These are phyloP conservation scores for Talpa occidentalis DNA, from an alignment of 2,113 vertebrate species.

Conservation along the genomic window DNA sequence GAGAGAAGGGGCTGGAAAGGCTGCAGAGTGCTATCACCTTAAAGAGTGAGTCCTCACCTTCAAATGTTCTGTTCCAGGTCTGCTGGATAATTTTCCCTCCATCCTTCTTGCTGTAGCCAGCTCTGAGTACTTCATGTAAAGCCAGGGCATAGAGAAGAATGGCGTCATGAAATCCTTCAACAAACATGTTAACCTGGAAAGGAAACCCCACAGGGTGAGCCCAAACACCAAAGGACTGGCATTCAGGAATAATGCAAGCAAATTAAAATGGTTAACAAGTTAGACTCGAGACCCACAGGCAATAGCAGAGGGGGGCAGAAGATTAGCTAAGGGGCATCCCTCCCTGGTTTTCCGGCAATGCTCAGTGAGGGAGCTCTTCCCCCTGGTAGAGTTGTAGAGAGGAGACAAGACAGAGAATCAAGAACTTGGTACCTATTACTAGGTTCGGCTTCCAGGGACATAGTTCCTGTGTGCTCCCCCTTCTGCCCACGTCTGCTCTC, in stretches of 20 bases:
- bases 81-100: conserved; percentile 93
- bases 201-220: conserved; percentile 51
- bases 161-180: conserved; percentile 98
- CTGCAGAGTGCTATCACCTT: rapidly evolving
- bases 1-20: neutral
- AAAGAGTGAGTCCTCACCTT: conserved; percentile 88
- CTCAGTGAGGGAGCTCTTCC: neutral
- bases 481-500: neutral
- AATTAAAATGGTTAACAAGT: neutral
- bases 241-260: neutral
- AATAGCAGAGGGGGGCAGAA: neutral
- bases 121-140: conserved; percentile 93
- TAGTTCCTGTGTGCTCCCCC: neutral
- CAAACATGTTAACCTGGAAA: conserved; percentile 97
- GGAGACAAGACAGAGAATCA: neutral
- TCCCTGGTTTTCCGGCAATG: neutral
- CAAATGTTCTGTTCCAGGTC: conserved; percentile 97
- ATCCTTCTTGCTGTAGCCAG: conserved; percentile 93
- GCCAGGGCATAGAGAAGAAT: conserved; percentile 95
- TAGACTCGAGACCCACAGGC: neutral
- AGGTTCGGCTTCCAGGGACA: neutral
- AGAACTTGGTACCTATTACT: neutral
- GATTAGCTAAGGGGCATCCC: neutral
- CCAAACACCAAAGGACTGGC: neutral
- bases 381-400: neutral